These are phyloP conservation scores for Pammene aurita DNA, from an alignment of 2,888 invertebrate genomes.

Conservation along the genomic window DNA sequence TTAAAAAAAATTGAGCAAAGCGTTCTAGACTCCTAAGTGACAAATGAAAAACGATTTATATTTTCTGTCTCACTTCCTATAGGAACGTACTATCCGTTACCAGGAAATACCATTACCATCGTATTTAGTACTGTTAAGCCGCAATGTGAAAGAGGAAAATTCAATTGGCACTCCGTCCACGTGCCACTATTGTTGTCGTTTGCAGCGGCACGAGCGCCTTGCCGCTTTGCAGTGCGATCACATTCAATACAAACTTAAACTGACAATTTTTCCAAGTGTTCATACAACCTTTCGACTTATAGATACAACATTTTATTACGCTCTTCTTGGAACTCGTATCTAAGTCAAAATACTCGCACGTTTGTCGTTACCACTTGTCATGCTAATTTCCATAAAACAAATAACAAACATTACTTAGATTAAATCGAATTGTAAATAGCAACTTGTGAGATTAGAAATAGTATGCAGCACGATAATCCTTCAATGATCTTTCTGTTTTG, in stretches of 20 bases:
- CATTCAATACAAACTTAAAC: constrained; percentile 1
- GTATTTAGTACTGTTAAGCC: not conserved
- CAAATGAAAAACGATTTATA: not conserved
- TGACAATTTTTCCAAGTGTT: not conserved
- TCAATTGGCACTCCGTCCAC: constrained; percentile 11
- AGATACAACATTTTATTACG: no score
- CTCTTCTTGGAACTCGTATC: not conserved
- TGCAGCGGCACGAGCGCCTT: not conserved
- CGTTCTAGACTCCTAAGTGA: no score
- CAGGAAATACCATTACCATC: constrained; percentile 13
- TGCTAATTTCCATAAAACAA: not conserved
- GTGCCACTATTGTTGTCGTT: constrained; percentile 18
- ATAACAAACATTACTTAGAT: not conserved
- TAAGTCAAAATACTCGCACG: not conserved
- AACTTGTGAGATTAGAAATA: not conserved
- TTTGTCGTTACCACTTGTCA: not conserved
- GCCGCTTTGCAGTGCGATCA: constrained; percentile 7
- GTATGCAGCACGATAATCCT: not conserved
- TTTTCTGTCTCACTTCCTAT: not conserved
- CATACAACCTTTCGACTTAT: no score
- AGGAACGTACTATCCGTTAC: no score
- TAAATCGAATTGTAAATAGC: not conserved
- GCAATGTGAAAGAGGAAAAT: constrained; percentile 12
- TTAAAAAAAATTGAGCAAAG: not conserved
- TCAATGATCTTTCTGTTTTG: no score